These are phyloP conservation scores for Macroramphosus scolopax DNA, from an alignment of 2,797 vertebrate genomes.

Conservation along the genomic window DNA sequence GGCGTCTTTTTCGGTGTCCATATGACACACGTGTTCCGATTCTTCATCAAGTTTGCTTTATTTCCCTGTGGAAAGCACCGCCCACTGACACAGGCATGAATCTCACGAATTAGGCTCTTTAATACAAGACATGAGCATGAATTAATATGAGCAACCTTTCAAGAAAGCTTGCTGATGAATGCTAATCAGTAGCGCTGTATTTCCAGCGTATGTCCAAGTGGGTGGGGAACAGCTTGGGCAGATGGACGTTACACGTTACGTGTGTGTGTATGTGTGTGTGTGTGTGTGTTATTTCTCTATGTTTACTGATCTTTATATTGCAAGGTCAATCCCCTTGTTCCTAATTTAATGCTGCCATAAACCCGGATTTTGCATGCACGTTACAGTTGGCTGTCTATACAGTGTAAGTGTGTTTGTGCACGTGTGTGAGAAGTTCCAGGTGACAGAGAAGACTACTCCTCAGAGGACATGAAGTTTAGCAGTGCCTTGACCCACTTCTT, in stretches of 20 bases:
- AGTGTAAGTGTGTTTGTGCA: constrained; percentile 2
- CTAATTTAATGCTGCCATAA: no score
- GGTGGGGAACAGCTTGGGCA: constrained; percentile 26
- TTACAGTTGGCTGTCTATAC: constrained; percentile 7
- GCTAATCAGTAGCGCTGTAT: constrained; percentile 27
- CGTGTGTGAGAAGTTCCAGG: constrained; percentile 18
- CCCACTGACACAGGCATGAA: constrained; percentile 10
- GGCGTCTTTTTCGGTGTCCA: constrained; percentile 9
- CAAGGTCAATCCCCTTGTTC: constrained; percentile 15
- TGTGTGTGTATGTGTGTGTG: constrained; percentile 21
- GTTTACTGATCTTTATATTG: constrained; percentile 15
- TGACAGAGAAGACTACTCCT: constrained; percentile 6
- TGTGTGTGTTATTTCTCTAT: constrained; percentile 25
- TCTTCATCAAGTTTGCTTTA: no score
- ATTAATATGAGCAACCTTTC: constrained; percentile 26
- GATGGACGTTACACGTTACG: constrained; percentile 26
- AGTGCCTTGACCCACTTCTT: constrained; percentile 48
- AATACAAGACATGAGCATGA: constrained; percentile 26
- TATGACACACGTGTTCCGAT: no score
- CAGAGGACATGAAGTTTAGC: constrained; percentile 10
- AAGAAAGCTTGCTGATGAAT: no score
- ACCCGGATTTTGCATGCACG: constrained; percentile 16
- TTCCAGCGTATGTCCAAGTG: constrained; percentile 32
- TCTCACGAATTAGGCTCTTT: constrained; percentile 35
- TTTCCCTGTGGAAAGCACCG: constrained; percentile 6